These are phyloP conservation scores for Rhynchomys soricoides DNA, from an alignment of 2,113 vertebrate genomes.

Conservation along the genomic window DNA sequence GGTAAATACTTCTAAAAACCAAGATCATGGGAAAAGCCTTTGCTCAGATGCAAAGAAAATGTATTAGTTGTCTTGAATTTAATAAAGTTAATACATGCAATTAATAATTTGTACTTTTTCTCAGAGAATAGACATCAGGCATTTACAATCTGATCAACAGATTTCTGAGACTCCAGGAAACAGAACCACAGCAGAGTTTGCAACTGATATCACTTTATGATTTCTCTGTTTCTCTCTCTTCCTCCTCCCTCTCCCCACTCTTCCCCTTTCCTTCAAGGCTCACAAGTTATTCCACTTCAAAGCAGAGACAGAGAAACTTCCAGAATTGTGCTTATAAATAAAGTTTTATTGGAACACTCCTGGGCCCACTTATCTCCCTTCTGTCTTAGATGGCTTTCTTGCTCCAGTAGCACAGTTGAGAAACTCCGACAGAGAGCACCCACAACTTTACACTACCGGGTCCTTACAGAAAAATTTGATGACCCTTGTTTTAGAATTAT, in stretches of 20 bases:
- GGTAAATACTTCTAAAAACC: background rate
- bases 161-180: constrained; percentile 37
- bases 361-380: background rate
- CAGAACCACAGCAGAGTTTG: background rate
- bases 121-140: background rate
- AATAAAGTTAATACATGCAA: constrained; percentile 19
- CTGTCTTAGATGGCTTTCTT: background rate
- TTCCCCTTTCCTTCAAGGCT: background rate
- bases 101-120: constrained; percentile 20
- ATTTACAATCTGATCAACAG: background rate
- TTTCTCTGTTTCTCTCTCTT: background rate
- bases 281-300: background rate
- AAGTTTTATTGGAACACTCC: background rate
- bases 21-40: constrained; percentile 10
- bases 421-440: background rate
- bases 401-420: background rate
- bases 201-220: background rate
- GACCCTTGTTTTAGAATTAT: background rate
- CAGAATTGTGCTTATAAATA: constrained; percentile 26
- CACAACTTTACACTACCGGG: background rate
- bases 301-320: background rate
- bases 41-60: background rate
- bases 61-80: background rate
- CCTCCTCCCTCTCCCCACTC: background rate
- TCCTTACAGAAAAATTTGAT: background rate